A percentile compares a stretch with the other conserved stretches of the same genome.
phyloP scores from a whole-genome alignment of 2,797 vertebrate species.

The Acridotheres tristis region DNA sequence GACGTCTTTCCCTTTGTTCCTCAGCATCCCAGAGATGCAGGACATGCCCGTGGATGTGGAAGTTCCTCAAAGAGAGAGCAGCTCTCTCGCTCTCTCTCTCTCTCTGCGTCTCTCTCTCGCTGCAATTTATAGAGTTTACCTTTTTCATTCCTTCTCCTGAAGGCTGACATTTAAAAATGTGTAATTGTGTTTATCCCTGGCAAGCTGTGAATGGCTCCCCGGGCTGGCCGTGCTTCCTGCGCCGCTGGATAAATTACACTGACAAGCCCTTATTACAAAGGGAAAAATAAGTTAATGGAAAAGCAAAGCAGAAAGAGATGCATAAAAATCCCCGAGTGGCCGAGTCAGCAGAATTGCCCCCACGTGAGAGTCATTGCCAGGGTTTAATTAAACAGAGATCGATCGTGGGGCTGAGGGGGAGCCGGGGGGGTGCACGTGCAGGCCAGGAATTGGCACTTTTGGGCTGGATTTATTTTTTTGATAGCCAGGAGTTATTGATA shows the following conservation, averaged over 20 bases:
- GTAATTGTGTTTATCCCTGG: conserved; percentile 70
- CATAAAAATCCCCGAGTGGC: conserved; percentile 64
- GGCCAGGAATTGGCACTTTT: not conserved
- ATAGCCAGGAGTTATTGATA: not conserved
- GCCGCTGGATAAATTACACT: conserved; percentile 63
- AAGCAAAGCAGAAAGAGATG: conserved; percentile 68
- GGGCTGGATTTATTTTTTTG: not conserved
- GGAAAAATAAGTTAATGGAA: conserved; percentile 73
- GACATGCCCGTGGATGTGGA: not conserved
- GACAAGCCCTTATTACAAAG: conserved; percentile 71
- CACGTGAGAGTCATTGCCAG: conserved; percentile 49
- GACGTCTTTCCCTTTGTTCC: not conserved
- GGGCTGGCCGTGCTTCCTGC: conserved; percentile 56
- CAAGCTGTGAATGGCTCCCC: conserved; percentile 67
- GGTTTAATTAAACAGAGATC: conserved; percentile 69
- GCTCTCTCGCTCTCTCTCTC: not conserved
- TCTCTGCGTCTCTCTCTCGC: not conserved
- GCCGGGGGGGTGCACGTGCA: not conserved
- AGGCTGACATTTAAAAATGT: conserved; percentile 71
- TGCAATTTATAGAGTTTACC: conserved; percentile 55
- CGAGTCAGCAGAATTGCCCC: conserved; percentile 63
- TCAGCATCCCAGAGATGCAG: not conserved
- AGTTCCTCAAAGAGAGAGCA: not conserved
- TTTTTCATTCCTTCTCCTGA: conserved; percentile 57
- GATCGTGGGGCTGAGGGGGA: conserved; percentile 46